Percentiles rank a stretch among this genome's conserved stretches.
These are phyloP conservation scores for Leuciscus waleckii DNA, from an alignment of 2,797 vertebrate species.

Conservation along the genomic window DNA sequence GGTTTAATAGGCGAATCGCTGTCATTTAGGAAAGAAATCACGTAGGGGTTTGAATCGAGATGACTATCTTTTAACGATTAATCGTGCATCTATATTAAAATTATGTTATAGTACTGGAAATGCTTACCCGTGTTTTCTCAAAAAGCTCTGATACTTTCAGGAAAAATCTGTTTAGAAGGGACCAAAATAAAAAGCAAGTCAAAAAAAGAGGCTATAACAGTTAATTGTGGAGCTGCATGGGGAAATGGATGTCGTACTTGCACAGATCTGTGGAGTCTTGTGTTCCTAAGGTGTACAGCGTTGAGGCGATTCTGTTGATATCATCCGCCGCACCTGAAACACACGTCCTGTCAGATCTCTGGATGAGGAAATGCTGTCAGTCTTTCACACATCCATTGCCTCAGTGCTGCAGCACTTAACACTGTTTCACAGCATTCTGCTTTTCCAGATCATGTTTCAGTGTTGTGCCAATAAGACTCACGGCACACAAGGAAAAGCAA, in stretches of 20 bases:
- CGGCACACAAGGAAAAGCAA: background rate
- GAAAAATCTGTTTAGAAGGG: slow-evolving; percentile 86
- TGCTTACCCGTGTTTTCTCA: slow-evolving; percentile 95
- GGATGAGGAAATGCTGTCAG: background rate
- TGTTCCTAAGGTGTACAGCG: slow-evolving; percentile 92
- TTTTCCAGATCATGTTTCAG: slow-evolving; percentile 19
- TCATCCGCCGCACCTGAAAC: slow-evolving; percentile 91
- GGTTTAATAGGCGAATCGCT: too few relatives aligned
- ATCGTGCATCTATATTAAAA: background rate
- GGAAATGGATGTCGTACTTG: slow-evolving; percentile 79
- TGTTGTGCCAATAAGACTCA: slow-evolving; percentile 35
- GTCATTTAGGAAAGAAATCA: background rate
- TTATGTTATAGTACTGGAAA: background rate
- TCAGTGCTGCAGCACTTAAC: slow-evolving; percentile 1
- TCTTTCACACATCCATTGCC: slow-evolving; percentile 20
- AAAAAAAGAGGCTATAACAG: background rate
- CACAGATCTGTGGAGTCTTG: slow-evolving; percentile 97
- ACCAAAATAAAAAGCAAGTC: slow-evolving; percentile 27
- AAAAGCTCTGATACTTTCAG: slow-evolving; percentile 97
- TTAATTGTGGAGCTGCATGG: background rate
- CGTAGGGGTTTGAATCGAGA: background rate
- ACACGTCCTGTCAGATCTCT: slow-evolving; percentile 22
- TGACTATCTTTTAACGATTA: background rate
- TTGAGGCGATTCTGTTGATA: slow-evolving; percentile 98
- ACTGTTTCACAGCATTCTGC: slow-evolving; percentile 4